Conservation (phyloP, 2,888 invertebrate genomes). For the Zele albiditarsus region DNA sequence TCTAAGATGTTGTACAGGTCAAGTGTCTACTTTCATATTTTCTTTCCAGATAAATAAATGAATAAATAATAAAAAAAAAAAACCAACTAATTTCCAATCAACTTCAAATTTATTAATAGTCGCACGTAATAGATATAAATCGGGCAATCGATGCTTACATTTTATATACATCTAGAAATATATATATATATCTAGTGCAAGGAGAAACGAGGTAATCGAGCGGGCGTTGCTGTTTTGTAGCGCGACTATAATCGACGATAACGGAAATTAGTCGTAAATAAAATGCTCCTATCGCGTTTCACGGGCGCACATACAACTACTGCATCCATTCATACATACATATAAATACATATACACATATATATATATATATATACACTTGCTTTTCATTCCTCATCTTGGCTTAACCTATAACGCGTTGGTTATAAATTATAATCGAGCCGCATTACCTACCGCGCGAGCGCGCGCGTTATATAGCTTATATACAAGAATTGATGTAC, state of each 20-base stretch:
- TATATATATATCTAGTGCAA: not conserved
- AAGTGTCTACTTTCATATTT: no score
- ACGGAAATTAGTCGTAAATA: slow-evolving; percentile 54
- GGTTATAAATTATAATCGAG: slow-evolving; percentile 51
- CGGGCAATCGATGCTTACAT: not conserved
- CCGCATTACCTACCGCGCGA: slow-evolving; percentile 44
- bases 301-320: slow-evolving; percentile 29
- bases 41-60: no score
- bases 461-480: slow-evolving; percentile 34
- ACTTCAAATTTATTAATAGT: not conserved
- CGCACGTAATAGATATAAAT: not conserved
- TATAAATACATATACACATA: not conserved
- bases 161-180: not conserved
- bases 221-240: slow-evolving; percentile 37
- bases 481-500: slow-evolving; percentile 2
- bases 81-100: no score
- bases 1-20: no score
- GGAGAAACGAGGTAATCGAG: slow-evolving; percentile 31
- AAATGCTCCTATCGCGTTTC: slow-evolving; percentile 47
- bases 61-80: no score
- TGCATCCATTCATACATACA: slow-evolving; percentile 10
- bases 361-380: not conserved
- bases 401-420: slow-evolving; percentile 30
- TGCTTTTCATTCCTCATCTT: slow-evolving; percentile 30
- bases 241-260: slow-evolving; percentile 51